phyloP scores from a whole-genome alignment of 1,140 invertebrate species.

The Triops longicaudatus region DNA sequence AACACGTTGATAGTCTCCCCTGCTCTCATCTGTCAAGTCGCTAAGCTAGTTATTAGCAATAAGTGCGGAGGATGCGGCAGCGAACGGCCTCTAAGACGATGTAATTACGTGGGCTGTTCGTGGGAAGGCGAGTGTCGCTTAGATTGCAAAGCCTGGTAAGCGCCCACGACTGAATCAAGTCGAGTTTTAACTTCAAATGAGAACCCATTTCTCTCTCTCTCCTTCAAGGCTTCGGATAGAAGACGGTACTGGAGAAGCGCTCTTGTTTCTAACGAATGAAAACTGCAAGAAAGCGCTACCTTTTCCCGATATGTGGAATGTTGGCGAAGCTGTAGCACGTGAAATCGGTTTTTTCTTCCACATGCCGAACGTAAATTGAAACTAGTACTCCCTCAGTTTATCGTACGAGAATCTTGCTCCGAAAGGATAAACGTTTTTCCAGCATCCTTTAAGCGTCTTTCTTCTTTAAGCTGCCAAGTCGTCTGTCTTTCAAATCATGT shows the following conservation, averaged over 20 bases:
- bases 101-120: conserved; percentile 25
- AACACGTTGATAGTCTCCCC: conserved; percentile 19
- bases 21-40: conserved; percentile 18
- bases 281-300: conserved; percentile 19
- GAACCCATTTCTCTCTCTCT: not conserved
- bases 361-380: conserved; percentile 13
- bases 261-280: conserved; percentile 20
- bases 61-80: conserved; percentile 24
- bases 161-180: not conserved
- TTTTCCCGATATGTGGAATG: conserved; percentile 21
- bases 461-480: not conserved
- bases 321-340: conserved; percentile 4
- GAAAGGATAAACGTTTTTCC: too few species aligned
- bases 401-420: not conserved
- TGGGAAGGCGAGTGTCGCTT: conserved; percentile 22
- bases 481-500: not conserved
- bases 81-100: not conserved
- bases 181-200: not conserved
- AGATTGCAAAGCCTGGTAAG: conserved; percentile 28
- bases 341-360: conserved; percentile 21
- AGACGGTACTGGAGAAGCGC: conserved; percentile 24
- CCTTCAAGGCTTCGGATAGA: conserved; percentile 22
- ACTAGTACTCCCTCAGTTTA: not conserved
- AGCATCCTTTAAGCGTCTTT: too few species aligned
- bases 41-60: conserved; percentile 23